A percentile compares a stretch with the other conserved stretches of the same genome.
These are phyloP conservation scores for Spermophilus dauricus DNA, from an alignment of 2,113 vertebrate genomes.

Conservation along the genomic window DNA sequence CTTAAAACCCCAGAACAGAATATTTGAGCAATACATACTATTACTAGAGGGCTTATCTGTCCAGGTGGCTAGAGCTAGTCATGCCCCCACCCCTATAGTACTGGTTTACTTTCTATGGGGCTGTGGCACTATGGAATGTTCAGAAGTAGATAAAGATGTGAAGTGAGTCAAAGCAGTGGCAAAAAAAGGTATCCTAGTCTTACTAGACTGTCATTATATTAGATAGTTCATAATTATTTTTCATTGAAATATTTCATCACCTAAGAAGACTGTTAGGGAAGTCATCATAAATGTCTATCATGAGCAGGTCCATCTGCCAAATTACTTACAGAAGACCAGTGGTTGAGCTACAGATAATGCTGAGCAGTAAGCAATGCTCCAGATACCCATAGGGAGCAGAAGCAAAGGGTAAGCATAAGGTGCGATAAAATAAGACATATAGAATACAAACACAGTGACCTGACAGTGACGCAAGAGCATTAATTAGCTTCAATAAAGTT, in stretches of 20 bases:
- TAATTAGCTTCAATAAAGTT: neutral
- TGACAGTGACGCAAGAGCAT: no score
- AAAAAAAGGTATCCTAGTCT: neutral
- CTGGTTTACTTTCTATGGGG: neutral
- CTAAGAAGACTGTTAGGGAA: neutral
- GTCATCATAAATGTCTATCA: neutral
- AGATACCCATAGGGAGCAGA: neutral
- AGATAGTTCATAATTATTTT: neutral
- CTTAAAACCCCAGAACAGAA: neutral
- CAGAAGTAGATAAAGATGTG: neutral
- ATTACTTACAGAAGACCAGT: neutral
- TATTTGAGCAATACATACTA: fast-evolving
- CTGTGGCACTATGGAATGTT: neutral
- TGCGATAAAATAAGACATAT: neutral
- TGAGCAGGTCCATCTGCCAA: neutral
- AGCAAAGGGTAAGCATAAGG: neutral
- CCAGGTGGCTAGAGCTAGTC: neutral
- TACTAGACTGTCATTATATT: neutral
- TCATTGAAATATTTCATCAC: neutral
- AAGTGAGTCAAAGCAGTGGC: neutral
- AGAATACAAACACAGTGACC: neutral
- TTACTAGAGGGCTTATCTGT: neutral
- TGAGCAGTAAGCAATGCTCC: neutral
- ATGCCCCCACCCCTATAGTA: neutral
- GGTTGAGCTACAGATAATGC: neutral